Percentiles rank a stretch among this genome's conserved stretches.
Conservation (phyloP, 64 coral and sea anemone species). For the Platygyra sinensis region DNA sequence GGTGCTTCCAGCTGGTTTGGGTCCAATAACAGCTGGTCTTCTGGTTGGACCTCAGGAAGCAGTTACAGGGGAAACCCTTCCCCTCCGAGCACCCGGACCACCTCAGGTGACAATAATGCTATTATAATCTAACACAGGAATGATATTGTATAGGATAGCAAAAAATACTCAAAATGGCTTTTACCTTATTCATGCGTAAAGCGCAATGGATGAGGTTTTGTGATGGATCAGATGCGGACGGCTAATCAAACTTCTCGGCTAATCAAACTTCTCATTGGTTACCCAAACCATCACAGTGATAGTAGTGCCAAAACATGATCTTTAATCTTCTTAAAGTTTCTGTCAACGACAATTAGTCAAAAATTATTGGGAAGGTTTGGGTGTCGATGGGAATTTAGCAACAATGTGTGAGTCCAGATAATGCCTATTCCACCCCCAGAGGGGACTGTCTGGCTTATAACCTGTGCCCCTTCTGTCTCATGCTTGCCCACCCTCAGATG, state of each 20-base stretch:
- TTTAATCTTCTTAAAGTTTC: not conserved
- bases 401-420: too few species aligned
- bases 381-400: too few species aligned
- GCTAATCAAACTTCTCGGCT: too few species aligned
- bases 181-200: not conserved
- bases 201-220: too few species aligned
- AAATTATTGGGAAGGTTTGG: not conserved
- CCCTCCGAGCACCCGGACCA: constrained; percentile 18
- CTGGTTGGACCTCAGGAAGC: constrained; percentile 25
- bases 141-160: too few species aligned
- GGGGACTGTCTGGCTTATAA: too few species aligned
- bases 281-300: not conserved
- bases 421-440: too few species aligned
- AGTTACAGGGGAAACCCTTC: not conserved
- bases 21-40: constrained; percentile 34
- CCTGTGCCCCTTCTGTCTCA: too few species aligned
- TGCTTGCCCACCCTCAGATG: too few species aligned
- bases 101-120: not conserved
- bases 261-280: not conserved
- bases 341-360: not conserved
- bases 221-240: too few species aligned
- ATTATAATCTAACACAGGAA: not conserved
- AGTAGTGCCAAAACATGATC: not conserved
- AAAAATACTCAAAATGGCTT: not conserved
- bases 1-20: constrained; percentile 42